Base-by-base conservation (phyloP, 2,797 vertebrate genomes). In the Etheostoma perlongum region DNA sequence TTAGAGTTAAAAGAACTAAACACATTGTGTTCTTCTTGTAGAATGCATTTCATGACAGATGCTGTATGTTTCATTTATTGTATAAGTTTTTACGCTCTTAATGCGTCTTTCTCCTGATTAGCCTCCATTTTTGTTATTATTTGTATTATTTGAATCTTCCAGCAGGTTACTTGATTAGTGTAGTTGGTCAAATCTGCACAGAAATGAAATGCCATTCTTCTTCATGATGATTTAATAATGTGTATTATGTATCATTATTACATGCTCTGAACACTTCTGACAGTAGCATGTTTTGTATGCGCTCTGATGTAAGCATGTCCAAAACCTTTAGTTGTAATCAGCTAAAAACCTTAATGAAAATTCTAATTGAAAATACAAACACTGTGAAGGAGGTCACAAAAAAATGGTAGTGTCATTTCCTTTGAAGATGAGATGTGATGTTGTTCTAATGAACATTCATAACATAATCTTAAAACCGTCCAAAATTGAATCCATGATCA, bases 401-500 rank as follows among this genome's bases (percentile, higher is more conserved):
- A 57, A 67, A 53, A 6, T 51, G 3, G 6, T 18, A 57, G 36
- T 57, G 59, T 51, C 27, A 42, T 65, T 62, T 63, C 36, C 57
- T 61, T 51, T 64, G 18, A 57, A 53, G 6, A 51, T 52, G 18
- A 74, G 51, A 42, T 46, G 18, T 72, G 25, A 67, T 16, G 36
- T 48, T 42, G 8, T 40, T 62, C 6, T 53, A 33, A 73, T 57
- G 23, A 75, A 19, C 44, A 62, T 44, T 60, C 27, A 58, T 44
- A 71, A 54, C 53, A 71, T 21, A 33, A 44, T 47, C 48, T 72
- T 57, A 59, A 72, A 59, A 58, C 7, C 23, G 51, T 70, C 51
- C 52, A 51, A 65, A 60, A 82, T 78, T 74, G 14, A 48, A 66
- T 68, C 42, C 16, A n/a, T 27, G 27, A 68, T 55, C 25, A 67